phyloP scores from a whole-genome alignment of 2,888 invertebrate species.

The Leptarthrus brevirostris region DNA sequence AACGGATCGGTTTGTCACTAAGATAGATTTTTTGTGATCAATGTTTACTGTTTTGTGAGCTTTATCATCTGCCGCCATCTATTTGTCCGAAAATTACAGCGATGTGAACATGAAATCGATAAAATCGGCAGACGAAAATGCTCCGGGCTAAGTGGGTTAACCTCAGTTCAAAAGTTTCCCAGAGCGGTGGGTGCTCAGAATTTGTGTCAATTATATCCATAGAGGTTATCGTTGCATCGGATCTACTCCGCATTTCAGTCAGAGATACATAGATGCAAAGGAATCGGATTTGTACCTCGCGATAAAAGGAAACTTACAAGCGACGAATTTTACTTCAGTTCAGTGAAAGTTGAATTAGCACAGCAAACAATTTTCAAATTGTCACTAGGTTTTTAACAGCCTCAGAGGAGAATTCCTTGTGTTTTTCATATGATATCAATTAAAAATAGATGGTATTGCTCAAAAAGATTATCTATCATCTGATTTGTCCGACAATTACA shows the following conservation, averaged over 20 bases:
- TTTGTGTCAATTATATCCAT: constrained; percentile 46
- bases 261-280: constrained; percentile 16
- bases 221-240: constrained; percentile 41
- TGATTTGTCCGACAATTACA: too few relatives aligned
- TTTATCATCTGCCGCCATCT: constrained; percentile 41
- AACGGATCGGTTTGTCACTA: neutral
- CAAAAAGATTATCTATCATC: too few relatives aligned
- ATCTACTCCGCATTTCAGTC: constrained; percentile 41
- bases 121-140: constrained; percentile 42
- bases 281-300: constrained; percentile 30
- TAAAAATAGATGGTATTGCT: too few relatives aligned
- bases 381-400: too few relatives aligned
- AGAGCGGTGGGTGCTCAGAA: constrained; percentile 46
- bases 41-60: constrained; percentile 26
- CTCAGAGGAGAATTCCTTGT: too few relatives aligned
- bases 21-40: constrained; percentile 37
- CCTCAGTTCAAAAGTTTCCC: constrained; percentile 38
- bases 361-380: too few relatives aligned
- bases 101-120: constrained; percentile 43
- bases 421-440: too few relatives aligned
- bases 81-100: constrained; percentile 43
- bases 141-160: constrained; percentile 41
- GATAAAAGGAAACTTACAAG: constrained; percentile 30
- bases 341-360: constrained; percentile 35
- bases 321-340: constrained; percentile 2